Evolutionary conservation across 2,113 vertebrate genomes (phyloP).

Genomic region (Trichechus manatus): DNA sequence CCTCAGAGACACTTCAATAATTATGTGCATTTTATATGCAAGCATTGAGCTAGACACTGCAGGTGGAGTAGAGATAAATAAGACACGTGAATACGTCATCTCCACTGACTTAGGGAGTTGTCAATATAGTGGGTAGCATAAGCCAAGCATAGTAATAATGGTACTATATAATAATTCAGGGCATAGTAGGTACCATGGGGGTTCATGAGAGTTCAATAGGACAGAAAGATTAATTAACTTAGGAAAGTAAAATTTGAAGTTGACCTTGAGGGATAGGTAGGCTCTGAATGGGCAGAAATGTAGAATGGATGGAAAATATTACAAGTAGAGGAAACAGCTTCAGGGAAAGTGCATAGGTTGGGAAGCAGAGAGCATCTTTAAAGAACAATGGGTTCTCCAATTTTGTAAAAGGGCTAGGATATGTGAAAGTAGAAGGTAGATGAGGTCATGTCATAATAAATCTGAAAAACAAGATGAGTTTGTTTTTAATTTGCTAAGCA

Average conservation of each 20-base stretch:
- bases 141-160: neutral
- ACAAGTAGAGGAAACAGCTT: neutral
- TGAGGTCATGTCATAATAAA: neutral
- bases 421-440: neutral
- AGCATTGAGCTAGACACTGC: neutral
- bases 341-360: neutral
- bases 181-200: neutral
- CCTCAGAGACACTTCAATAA: constrained; percentile 23
- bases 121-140: neutral
- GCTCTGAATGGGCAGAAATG: neutral
- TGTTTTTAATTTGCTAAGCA: constrained; percentile 34
- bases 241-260: constrained; percentile 9
- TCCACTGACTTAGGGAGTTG: neutral
- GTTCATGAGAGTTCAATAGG: neutral
- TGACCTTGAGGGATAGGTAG: constrained; percentile 3
- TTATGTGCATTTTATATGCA: neutral
- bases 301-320: neutral
- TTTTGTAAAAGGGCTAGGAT: neutral
- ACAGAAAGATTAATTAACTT: neutral
- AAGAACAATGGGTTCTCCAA: neutral
- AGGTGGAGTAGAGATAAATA: neutral
- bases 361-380: neutral
- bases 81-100: neutral
- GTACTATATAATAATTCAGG: neutral
- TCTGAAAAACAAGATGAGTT: neutral